Percentiles rank a stretch among this genome's conserved stretches.
These are phyloP conservation scores for Oryzias sinensis DNA, from an alignment of 2,797 vertebrate species.

Conservation along the genomic window DNA sequence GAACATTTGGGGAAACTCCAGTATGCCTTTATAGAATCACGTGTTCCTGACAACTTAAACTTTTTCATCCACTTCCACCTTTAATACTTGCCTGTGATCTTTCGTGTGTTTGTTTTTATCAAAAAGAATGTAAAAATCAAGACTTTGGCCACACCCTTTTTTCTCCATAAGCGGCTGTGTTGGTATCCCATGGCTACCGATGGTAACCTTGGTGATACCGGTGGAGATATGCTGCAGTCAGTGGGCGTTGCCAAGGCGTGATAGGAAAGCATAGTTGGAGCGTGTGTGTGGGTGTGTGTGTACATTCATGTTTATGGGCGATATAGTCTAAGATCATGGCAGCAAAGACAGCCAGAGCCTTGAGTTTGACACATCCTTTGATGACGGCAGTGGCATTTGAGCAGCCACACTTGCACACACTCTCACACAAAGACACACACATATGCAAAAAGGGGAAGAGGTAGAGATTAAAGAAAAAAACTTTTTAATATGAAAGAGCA, in stretches of 20 bases:
- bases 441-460: conserved; percentile 24
- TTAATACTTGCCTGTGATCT: background rate
- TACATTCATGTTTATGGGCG: conserved; percentile 29
- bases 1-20: too few relatives aligned
- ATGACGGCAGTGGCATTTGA: conserved; percentile 72
- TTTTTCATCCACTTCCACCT: background rate
- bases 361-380: conserved; percentile 75
- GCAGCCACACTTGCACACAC: conserved; percentile 30
- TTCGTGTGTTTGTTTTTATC: conserved; percentile 15
- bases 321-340: conserved; percentile 44
- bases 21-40: too few relatives aligned
- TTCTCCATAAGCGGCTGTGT: conserved; percentile 53
- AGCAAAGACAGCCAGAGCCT: conserved; percentile 57
- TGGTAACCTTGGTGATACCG: conserved; percentile 78
- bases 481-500: conserved; percentile 62
- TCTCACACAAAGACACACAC: conserved; percentile 21
- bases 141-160: conserved; percentile 63
- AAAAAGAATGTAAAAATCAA: conserved; percentile 33
- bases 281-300: conserved; percentile 39
- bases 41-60: too few relatives aligned
- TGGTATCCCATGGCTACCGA: conserved; percentile 72
- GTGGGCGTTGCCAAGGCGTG: conserved; percentile 74
- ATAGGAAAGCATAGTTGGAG: conserved; percentile 73
- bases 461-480: conserved; percentile 41
- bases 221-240: conserved; percentile 74